Conservation (phyloP, 1,140 invertebrate genomes). For the Aphis gossypii region DNA sequence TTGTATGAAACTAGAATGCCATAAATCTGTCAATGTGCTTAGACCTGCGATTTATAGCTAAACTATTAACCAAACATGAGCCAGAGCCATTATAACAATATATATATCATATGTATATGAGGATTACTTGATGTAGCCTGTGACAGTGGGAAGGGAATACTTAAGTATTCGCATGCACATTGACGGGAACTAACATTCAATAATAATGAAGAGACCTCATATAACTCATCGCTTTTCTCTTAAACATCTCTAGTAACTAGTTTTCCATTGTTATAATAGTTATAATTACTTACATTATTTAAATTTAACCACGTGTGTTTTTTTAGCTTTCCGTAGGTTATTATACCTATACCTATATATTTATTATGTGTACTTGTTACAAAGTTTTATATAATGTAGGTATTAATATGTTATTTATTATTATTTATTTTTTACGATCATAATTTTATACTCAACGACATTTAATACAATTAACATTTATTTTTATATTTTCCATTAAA, state of each 20-base stretch:
- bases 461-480: not conserved
- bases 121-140: constrained; percentile 24
- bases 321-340: not conserved
- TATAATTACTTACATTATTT: not conserved
- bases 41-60: constrained; percentile 36
- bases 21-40: constrained; percentile 51
- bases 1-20: constrained; percentile 36
- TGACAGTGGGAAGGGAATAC: not conserved
- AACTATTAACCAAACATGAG: constrained; percentile 30
- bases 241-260: not conserved
- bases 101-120: not conserved
- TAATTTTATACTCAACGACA: not conserved
- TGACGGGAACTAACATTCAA: not conserved
- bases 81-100: not conserved
- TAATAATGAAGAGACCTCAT: not conserved
- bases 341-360: no score
- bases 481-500: not conserved
- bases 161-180: not conserved
- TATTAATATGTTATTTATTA: not conserved
- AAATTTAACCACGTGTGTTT: not conserved
- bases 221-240: not conserved
- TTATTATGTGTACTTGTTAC: not conserved
- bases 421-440: not conserved
- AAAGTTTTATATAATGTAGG: not conserved
- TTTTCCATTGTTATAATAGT: not conserved